A percentile compares a stretch with the other conserved stretches of the same genome.
Evolutionary conservation across 2,888 invertebrate genomes (phyloP).

Genomic region (Tipula lateralis): DNA sequence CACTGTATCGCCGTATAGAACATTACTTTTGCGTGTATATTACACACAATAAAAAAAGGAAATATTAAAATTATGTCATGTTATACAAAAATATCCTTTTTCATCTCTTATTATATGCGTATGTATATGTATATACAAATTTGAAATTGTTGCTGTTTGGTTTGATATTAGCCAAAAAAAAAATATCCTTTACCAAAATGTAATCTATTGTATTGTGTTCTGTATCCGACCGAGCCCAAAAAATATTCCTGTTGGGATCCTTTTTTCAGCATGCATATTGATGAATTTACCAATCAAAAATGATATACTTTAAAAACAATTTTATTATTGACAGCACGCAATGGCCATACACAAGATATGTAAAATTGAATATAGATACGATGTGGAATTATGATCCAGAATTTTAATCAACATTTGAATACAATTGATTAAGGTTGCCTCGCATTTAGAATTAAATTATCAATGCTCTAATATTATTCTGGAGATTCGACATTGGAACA

Average conservation of each 20-base stretch:
- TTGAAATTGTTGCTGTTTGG: neutral
- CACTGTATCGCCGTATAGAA: too few species aligned
- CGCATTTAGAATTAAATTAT: too few species aligned
- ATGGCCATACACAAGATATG: too few species aligned
- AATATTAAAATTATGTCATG: neutral
- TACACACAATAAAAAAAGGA: neutral
- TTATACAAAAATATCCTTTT: neutral
- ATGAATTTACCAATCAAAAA: neutral
- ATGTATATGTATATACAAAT: neutral
- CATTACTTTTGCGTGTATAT: neutral
- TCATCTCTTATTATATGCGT: neutral
- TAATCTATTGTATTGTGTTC: neutral
- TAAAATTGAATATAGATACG: too few species aligned
- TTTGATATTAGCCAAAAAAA: neutral
- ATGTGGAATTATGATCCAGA: too few species aligned
- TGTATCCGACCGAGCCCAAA: neutral
- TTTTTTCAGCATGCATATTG: neutral
- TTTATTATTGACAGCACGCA: neutral
- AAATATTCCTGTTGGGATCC: neutral
- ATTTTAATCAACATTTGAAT: too few species aligned
- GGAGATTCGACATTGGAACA: too few species aligned
- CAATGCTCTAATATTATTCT: too few species aligned
- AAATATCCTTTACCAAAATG: neutral
- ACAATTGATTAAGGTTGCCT: too few species aligned
- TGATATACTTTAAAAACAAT: neutral